Base-by-base conservation (phyloP, 2,888 invertebrate genomes). In the Fabriciana adippe region DNA sequence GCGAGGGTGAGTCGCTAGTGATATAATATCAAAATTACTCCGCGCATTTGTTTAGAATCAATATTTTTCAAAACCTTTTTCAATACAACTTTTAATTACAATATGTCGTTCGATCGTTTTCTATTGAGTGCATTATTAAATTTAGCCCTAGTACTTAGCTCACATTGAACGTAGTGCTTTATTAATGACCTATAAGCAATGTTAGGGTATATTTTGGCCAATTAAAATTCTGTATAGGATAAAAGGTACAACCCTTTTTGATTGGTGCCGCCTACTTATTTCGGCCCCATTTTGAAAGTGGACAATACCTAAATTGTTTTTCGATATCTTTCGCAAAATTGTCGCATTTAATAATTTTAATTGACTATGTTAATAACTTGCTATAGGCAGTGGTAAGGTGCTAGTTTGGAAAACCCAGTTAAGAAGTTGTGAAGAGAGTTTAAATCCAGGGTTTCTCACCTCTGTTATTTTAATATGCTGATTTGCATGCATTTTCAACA, bases 191-290 rank as follows among this genome's bases (percentile, higher is more conserved):
- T 56, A 48, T 26, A 60, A 35, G 53, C 48, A 59, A 55, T 63
- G 57, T 67, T 61, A 31, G 47, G 48, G 54, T 16, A 71, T 72
- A 74, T 61, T 21, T 79, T 80, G 80, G 79, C 87, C 89, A 88
- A 89, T 89, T 88, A 88, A 83, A 79, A 75, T 74, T 73, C 77
- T 75, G 76, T 79, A 78, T 75, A 81, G 76, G 74, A 73, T 77
- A 71, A 72, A 48, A 41, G 74, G 74, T 71, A 74, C 84, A 81
- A 81, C 87, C 88, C 85, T 80, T 80, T 83, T 74, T 69, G 67
- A 76, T 67, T 78, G 77, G 80, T 81, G 74, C 85, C 88, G 83
- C 87, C 88, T 62, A 69, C 64, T 60, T 60, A 48, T 70, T 69
- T 61, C 16, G 18, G 48, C 64, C 62, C 65, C 57, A 62, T 65